Base-by-base conservation (phyloP, 2,113 vertebrate species). In the Bubo bubo region DNA sequence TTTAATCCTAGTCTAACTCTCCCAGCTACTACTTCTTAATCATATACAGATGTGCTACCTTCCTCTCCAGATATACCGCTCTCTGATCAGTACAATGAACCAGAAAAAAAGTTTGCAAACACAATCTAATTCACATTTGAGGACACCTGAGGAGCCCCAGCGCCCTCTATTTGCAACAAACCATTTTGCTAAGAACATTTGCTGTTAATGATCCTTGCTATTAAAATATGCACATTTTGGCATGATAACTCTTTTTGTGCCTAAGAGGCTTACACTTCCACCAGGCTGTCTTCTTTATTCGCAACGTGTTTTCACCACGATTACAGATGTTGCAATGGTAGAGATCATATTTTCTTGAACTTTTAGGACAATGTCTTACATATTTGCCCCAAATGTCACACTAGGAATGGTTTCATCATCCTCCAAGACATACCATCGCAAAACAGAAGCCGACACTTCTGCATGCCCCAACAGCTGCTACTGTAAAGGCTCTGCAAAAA, bases 131-230 rank as follows among this genome's bases (percentile, higher is more conserved):
- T 92, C 94, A 94, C 88, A 94, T 95, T 79, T 94, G 77, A 95
- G 83, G 93, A 91, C 83, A 95, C 95, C 93, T 89, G 86, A 97
- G 96, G 86, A 95, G 62, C 81, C 93, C 58, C 89, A 95, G 94
- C 74, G 73, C 93, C 96, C 95, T 95, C 97, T 95, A 95, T 95
- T 97, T 96, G 96, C 84, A 95, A 94, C 77, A 91, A 95, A 93
- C 73, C 94, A 89, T 96, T 94, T 94, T 96, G 89, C 86, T 96
- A 91, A 97, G 89, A 95, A 94, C 83, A 94, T 95, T 96, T 95
- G 96, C 93, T 94, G 93, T 66, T 96, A 95, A 94, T 94, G 95
- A 96, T 72, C 84, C 86, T 95, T 97, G 84, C 94, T 96, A 91
- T 93, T 94, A 93, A 96, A 96, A 97, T 95, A 93, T 75, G 89